These are phyloP conservation scores for Drosophila chauvacae DNA, from an alignment of 1,140 invertebrate genomes.

Conservation along the genomic window DNA sequence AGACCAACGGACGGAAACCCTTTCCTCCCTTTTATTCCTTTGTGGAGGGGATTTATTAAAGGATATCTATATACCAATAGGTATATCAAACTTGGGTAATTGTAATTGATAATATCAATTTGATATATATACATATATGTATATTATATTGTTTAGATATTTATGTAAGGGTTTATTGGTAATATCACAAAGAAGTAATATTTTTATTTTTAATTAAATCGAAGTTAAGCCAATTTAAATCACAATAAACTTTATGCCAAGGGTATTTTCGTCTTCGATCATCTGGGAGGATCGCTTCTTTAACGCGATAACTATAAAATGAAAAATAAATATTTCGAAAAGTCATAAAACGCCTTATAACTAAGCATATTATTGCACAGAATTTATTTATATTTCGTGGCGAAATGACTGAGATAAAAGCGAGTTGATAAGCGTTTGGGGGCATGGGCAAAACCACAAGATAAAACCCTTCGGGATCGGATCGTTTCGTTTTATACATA, in stretches of 20 bases:
- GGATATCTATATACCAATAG: background rate
- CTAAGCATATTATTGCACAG: constrained; percentile 62
- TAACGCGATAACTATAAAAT: constrained; percentile 28
- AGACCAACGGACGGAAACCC: constrained; percentile 14
- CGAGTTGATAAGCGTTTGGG: constrained; percentile 19
- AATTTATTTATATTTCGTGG: constrained; percentile 47
- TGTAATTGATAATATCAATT: background rate
- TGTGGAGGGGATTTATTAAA: background rate
- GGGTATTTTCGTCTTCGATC: background rate
- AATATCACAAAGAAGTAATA: no score
- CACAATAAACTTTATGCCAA: background rate
- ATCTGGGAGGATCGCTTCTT: background rate
- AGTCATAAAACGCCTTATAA: constrained; percentile 62
- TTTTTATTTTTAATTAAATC: background rate
- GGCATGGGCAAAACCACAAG: constrained; percentile 4
- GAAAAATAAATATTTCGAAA: constrained; percentile 48
- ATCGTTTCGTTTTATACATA: constrained; percentile 53
- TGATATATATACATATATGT: no score
- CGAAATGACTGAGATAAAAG: constrained; percentile 57
- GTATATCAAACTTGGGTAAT: background rate
- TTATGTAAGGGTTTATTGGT: background rate
- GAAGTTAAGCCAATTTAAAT: background rate
- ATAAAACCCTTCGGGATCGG: constrained; percentile 41
- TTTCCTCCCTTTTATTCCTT: background rate
- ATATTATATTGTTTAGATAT: background rate